phyloP scores from a whole-genome alignment of 1,140 invertebrate species.

The Chlorops oryzae region DNA sequence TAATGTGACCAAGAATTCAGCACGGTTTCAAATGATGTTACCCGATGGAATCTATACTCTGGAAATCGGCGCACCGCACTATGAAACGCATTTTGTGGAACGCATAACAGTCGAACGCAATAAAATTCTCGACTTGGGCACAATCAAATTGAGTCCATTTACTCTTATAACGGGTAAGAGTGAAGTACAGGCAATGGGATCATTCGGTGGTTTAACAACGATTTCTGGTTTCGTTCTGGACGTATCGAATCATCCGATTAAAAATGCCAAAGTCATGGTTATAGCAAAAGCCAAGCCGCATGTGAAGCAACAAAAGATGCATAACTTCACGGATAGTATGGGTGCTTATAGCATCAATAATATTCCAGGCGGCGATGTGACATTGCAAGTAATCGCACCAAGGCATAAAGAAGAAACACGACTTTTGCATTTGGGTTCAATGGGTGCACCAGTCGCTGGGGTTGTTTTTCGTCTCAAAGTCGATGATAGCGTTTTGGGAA shows the following conservation, averaged over 20 bases:
- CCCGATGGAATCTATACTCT: slow-evolving; percentile 59
- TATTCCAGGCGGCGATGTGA: slow-evolving; percentile 53
- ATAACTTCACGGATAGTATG: slow-evolving; percentile 48
- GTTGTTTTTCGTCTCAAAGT: slow-evolving; percentile 61
- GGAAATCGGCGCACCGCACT: slow-evolving; percentile 54
- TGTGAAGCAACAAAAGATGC: slow-evolving; percentile 34
- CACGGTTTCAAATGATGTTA: slow-evolving; percentile 63
- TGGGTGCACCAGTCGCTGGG: slow-evolving; percentile 45
- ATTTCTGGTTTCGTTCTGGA: slow-evolving; percentile 55
- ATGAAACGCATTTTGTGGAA: slow-evolving; percentile 50
- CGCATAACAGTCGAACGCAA: slow-evolving; percentile 44
- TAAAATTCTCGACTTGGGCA: slow-evolving; percentile 24
- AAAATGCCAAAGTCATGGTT: slow-evolving; percentile 53
- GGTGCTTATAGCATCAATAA: slow-evolving; percentile 55
- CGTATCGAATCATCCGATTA: slow-evolving; percentile 54
- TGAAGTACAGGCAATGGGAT: slow-evolving; percentile 21
- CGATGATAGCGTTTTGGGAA: slow-evolving; percentile 62
- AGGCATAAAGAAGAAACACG: slow-evolving; percentile 54
- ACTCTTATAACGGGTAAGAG: slow-evolving; percentile 28
- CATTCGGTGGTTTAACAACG: slow-evolving; percentile 17
- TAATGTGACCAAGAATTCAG: slow-evolving; percentile 59
- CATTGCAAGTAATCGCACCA: slow-evolving; percentile 52
- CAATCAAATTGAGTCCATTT: slow-evolving; percentile 21
- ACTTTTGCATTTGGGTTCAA: slow-evolving; percentile 49
- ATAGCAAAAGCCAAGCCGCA: slow-evolving; percentile 22